Evolutionary conservation across 2,888 invertebrate genomes (phyloP), one percentile per base, ranked within the genome.

Genomic region (Anagyrus pseudococci): DNA sequence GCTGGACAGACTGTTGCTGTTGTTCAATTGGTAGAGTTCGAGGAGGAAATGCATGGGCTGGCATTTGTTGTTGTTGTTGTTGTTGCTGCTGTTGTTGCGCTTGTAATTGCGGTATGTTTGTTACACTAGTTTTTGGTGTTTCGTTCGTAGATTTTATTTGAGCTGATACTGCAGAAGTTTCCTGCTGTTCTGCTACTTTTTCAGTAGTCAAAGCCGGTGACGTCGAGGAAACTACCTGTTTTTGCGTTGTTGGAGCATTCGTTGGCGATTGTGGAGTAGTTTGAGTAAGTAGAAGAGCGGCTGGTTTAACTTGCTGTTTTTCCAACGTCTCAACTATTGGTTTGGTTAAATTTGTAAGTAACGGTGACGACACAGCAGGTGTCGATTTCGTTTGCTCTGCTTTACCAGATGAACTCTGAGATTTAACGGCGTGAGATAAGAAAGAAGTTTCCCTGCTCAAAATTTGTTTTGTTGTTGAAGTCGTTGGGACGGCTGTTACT

Each of bases 361-460:
- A 40, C 26, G 66, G 52, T 13, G 63, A 58, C 2, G 49, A 58
- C 10, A 52, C 33, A 0, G 60, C 25, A 2, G 61, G 40, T 10
- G 67, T 61, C 13, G 8, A 72, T 68, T 77, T 79, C n/a, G 72
- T 67, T 2, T 73, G 46, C 20, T 80, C 80, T 22, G 79, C 80
- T 33, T 76, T 77, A 22, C 50, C 70, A 13, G 73, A 70, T 13
- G 78, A 72, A 68, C 72, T 77, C 56, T 74, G 76, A 6, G 71
- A 68, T 62, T 79, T 80, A 3, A 70, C 49, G 74, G 68, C 37
- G 46, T 79, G 79, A 8, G 80, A 77, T 4, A 81, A 65, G 58
- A 81, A 81, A 0, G 80, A 81, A 0, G 80, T 81, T 68, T 81
- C 80, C 15, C 78, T 70, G 6, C 70, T 70, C 13, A 79, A 54